Base-by-base conservation (phyloP, 2,888 invertebrate genomes). In the Iphiclides podalirius region DNA sequence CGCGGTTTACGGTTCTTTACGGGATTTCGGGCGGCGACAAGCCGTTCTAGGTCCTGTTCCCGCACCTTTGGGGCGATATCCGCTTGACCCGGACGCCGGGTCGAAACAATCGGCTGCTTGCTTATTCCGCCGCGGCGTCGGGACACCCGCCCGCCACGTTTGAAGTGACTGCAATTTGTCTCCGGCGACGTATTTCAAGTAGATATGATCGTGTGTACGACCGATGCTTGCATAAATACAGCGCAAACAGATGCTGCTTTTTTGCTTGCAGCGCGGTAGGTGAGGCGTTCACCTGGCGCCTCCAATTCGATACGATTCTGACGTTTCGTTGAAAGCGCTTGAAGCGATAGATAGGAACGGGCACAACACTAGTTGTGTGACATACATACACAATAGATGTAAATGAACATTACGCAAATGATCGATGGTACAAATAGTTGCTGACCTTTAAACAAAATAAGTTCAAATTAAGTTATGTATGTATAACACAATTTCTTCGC, bases 161-260 rank as follows among this genome's bases (percentile, higher is more conserved):
- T 80, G 79, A 81, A 77, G 81, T 77, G 81, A 81, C 66, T 76
- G 75, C 85, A 86, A 87, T 87, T 87, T 87, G 87, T 86, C 85
- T 78, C 67, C 57, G 55, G 65, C 75, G 81, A 82, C 79, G 74
- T 78, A 74, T 76, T 76, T 78, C 79, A 79, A 79, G 75, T 75
- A 80, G 85, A 86, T 85, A 87, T 86, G 76, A 86, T 86, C 86
- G 75, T 79, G 73, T 78, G 75, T 75, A 70, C 71, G 70, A 72
- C 63, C 71, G 63, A 74, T 72, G 72, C 75, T 75, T 81, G 79
- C 77, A 77, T 79, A 75, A 71, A 76, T 79, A 79, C 75, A 72
- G 72, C 67, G 75, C 70, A 60, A 75, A 75, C 82, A 79, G 75
- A 80, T 82, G 82, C 76, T 66, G 66, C 67, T 79, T 86, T 70